A percentile compares a stretch with the other conserved stretches of the same genome.
These are phyloP conservation scores for Lates calcarifer DNA, from an alignment of 2,113 vertebrate species.

Conservation along the genomic window DNA sequence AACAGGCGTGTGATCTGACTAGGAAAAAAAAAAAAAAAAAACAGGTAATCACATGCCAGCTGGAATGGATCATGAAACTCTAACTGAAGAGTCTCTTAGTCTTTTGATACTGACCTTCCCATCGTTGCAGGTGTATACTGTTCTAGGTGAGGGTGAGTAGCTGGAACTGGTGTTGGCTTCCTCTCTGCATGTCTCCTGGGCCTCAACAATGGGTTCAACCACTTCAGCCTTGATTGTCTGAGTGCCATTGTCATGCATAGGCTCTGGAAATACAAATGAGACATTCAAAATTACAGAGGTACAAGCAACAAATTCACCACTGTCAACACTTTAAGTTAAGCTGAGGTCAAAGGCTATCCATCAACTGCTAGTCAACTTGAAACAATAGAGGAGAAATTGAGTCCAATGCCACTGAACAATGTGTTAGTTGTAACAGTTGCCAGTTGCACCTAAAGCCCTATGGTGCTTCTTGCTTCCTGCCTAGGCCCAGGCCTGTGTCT, in stretches of 20 bases:
- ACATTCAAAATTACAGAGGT: constrained; percentile 1
- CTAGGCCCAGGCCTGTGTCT: constrained; percentile 40
- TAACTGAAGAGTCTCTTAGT: background rate
- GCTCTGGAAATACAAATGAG: constrained; percentile 77
- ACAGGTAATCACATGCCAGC: background rate
- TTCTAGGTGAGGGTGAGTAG: constrained; percentile 86
- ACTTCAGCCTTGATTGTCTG: constrained; percentile 89
- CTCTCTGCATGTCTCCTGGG: constrained; percentile 84
- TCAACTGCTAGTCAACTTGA: background rate
- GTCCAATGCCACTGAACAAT: background rate
- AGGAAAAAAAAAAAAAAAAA: background rate
- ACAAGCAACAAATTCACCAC: background rate
- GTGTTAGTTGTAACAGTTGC: background rate
- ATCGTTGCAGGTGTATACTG: constrained; percentile 87
- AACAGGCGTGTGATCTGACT: background rate
- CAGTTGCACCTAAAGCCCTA: background rate
- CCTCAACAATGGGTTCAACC: constrained; percentile 85
- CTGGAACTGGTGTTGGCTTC: constrained; percentile 89
- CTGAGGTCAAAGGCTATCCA: background rate
- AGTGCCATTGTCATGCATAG: constrained; percentile 89
- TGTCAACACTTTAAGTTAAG: constrained; percentile 6
- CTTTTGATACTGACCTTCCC: constrained; percentile 81
- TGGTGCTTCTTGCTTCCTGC: constrained; percentile 9
- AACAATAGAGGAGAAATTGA: background rate
- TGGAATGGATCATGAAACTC: background rate